Percentiles rank a stretch among this genome's conserved stretches.
phyloP scores from a whole-genome alignment of 2,113 vertebrate species.

The Lepus americanus region DNA sequence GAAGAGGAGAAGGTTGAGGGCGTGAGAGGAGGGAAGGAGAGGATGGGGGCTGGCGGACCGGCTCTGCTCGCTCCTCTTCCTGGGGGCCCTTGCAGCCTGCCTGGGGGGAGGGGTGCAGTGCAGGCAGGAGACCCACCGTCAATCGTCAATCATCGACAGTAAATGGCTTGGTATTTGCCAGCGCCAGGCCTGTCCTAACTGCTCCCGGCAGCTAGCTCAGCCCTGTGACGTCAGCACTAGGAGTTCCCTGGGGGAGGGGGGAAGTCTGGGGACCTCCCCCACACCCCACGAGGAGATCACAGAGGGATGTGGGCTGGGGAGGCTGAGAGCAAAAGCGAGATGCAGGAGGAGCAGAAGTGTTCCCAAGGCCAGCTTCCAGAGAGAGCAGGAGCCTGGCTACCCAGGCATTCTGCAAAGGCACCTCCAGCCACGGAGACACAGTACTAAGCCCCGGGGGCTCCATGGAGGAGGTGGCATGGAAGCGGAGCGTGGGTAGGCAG shows the following conservation, averaged over 20 bases:
- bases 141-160: no score
- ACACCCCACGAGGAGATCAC: neutral
- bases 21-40: slow-evolving; percentile 31
- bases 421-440: neutral
- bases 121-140: no score
- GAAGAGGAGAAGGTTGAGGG: slow-evolving; percentile 72
- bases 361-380: slow-evolving; percentile 10
- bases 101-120: neutral
- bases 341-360: neutral
- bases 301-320: neutral
- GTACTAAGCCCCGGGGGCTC: neutral
- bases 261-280: neutral
- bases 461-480: neutral
- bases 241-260: neutral
- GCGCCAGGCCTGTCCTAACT: slow-evolving; percentile 30
- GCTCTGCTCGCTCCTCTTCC: slow-evolving; percentile 14
- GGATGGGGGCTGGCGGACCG: neutral
- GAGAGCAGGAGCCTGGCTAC: neutral
- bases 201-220: neutral
- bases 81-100: slow-evolving; percentile 6
- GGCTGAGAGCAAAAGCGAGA: slow-evolving; percentile 18
- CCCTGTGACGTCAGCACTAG: neutral
- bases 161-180: neutral
- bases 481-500: neutral
- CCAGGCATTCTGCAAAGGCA: neutral